phyloP scores from a whole-genome alignment of 2,888 invertebrate species.

The Cinara cedri region DNA sequence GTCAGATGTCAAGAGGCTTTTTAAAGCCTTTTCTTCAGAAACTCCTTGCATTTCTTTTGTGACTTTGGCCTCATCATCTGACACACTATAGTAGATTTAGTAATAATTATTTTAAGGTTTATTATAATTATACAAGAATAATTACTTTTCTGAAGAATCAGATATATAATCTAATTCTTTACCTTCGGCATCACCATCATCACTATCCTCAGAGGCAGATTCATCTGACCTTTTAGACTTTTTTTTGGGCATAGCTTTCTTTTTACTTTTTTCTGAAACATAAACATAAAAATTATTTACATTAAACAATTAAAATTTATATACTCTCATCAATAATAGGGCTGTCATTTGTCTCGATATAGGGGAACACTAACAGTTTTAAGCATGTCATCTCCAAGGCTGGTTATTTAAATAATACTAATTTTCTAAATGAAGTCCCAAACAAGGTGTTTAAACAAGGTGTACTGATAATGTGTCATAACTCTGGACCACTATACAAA shows the following conservation, averaged over 20 bases:
- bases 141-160: slow-evolving; percentile 77
- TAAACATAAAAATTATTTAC: slow-evolving; percentile 5
- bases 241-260: slow-evolving; percentile 69
- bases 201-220: slow-evolving; percentile 94
- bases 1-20: slow-evolving; percentile 85
- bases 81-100: slow-evolving; percentile 66
- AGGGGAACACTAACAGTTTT: too few relatives aligned
- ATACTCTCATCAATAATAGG: too few relatives aligned
- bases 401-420: too few relatives aligned
- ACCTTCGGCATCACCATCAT: slow-evolving; percentile 96
- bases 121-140: neutral
- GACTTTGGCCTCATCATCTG: slow-evolving; percentile 76
- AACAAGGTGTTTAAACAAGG: too few relatives aligned
- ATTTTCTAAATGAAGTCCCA: too few relatives aligned
- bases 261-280: slow-evolving; percentile 57
- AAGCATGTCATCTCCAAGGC: too few relatives aligned
- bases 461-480: too few relatives aligned
- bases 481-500: too few relatives aligned
- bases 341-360: too few relatives aligned
- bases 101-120: neutral
- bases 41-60: slow-evolving; percentile 87
- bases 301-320: too few relatives aligned
- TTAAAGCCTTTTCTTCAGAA: slow-evolving; percentile 86
- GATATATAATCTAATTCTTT: slow-evolving; percentile 93
- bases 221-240: slow-evolving; percentile 83